Evolutionary conservation across 1,140 invertebrate species (phyloP), one percentile per base, ranked within the genome.

Genomic region (Drosophila cardini): DNA sequence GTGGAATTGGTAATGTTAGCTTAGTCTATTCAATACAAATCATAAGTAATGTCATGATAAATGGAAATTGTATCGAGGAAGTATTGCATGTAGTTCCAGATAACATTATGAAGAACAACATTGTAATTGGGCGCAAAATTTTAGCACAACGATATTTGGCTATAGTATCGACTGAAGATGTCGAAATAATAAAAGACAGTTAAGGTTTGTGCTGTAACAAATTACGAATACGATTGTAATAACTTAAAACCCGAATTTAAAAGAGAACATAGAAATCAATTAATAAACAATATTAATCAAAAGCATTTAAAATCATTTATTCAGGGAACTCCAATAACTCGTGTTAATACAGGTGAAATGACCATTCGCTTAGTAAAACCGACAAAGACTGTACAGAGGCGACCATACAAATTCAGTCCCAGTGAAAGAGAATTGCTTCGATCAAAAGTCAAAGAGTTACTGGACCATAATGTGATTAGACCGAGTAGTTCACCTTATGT

Each of bases 251-350:
- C 40, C 13, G 62, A 55, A 34, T 2, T 46, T 4, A 5, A 32
- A 6, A 48, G 38, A 0, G 6, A n/a, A 13, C 15, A 56, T 7
- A 46, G 38, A 57, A 45, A 56, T 26, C 8, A 45, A n/a, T 30
- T 63, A 42, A 63, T 63, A 52, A 3, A 4, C 52, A 30, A 42
- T 10, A 13, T 55, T n/a, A n/a, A n/a, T 11, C 34, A 38, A 40
- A 26, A 69, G 16, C 15, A 61, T n/a, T 70, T 48, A 15, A 45
- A 45, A 38, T 61, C 26, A 10, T 55, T 70, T 53, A 45, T 46
- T 10, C 9, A 42, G 16, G 46, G 56, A n/a, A 68, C 55, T 58
- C 45, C 34, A 0, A 26, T 16, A 34, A 69, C 67, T 16, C 36
- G 48, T 21, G 46, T 61, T 9, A 36, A 15, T 21, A 40, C 42